Evolutionary conservation across 2,797 vertebrate species (phyloP).

Genomic region (Leuciscus waleckii): DNA sequence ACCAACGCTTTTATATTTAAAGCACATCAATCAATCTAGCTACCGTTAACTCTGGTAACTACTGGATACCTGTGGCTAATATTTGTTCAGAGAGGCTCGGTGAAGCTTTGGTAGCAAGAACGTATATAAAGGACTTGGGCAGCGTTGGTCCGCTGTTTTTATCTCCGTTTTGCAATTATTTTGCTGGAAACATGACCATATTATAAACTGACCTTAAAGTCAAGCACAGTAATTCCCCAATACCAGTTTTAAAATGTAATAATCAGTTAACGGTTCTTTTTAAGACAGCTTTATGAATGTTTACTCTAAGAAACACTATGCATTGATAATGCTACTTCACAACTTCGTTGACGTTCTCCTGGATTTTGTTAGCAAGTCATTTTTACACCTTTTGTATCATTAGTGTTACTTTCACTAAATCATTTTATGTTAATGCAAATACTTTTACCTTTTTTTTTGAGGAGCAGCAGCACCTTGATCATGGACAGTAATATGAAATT

Average conservation of each 20-base stretch:
- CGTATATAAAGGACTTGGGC: constrained; percentile 3
- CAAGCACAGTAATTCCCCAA: constrained; percentile 52
- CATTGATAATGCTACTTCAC: constrained; percentile 27
- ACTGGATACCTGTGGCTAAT: constrained; percentile 7
- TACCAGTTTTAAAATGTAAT: constrained; percentile 40
- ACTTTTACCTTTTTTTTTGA: not conserved
- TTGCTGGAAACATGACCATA: constrained; percentile 47
- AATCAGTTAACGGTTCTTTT: constrained; percentile 61
- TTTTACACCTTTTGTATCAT: not conserved
- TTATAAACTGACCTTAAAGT: constrained; percentile 33
- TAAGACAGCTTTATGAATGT: constrained; percentile 74
- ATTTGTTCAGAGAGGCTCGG: constrained; percentile 43
- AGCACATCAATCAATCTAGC: not conserved
- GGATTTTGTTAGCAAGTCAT: constrained; percentile 8
- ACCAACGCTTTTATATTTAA: constrained; percentile 23
- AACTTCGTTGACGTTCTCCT: constrained; percentile 25
- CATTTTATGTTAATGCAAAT: not conserved
- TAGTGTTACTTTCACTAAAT: not conserved
- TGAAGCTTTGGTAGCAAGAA: constrained; percentile 56
- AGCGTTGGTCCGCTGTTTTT: constrained; percentile 55
- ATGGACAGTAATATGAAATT: not conserved
- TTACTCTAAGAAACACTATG: constrained; percentile 37
- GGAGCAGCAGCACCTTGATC: not conserved
- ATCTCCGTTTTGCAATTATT: constrained; percentile 30
- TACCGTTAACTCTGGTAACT: constrained; percentile 19